Conservation (phyloP, 2,888 invertebrate genomes). For the Drosophila neoperkinsi region DNA sequence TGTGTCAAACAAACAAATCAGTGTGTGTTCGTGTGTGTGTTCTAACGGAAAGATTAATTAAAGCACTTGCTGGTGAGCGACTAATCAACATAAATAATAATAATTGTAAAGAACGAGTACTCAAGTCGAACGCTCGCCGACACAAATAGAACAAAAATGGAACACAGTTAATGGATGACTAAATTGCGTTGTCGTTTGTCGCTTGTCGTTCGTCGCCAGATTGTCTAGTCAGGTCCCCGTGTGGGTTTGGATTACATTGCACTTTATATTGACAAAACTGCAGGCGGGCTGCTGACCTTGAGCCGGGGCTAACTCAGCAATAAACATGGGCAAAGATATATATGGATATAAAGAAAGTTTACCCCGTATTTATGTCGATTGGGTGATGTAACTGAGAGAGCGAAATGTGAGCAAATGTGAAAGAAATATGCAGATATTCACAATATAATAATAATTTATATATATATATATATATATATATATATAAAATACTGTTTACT, state of each 20-base stretch:
- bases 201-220: slow-evolving; percentile 19
- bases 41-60: slow-evolving; percentile 71
- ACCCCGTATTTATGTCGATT: slow-evolving; percentile 27
- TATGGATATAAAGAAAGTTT: slow-evolving; percentile 43
- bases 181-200: slow-evolving; percentile 36
- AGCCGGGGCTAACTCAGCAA: slow-evolving; percentile 50
- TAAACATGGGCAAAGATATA: slow-evolving; percentile 5
- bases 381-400: slow-evolving; percentile 51
- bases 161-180: slow-evolving; percentile 61
- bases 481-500: slow-evolving; percentile 24
- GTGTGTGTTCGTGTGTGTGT: slow-evolving; percentile 1
- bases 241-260: slow-evolving; percentile 41
- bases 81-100: slow-evolving; percentile 51
- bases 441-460: slow-evolving; percentile 7
- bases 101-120: slow-evolving; percentile 33
- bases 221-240: slow-evolving; percentile 28
- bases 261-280: slow-evolving; percentile 72
- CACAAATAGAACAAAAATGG: slow-evolving; percentile 63
- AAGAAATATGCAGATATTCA: slow-evolving; percentile 15
- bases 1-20: slow-evolving; percentile 46
- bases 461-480: slow-evolving; percentile 6
- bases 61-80: slow-evolving; percentile 54
- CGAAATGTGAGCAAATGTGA: slow-evolving; percentile 33
- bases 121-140: slow-evolving; percentile 29
- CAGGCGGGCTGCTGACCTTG: slow-evolving; percentile 61